Conservation (phyloP, 2,113 vertebrate genomes). For the Condylura cristata region DNA sequence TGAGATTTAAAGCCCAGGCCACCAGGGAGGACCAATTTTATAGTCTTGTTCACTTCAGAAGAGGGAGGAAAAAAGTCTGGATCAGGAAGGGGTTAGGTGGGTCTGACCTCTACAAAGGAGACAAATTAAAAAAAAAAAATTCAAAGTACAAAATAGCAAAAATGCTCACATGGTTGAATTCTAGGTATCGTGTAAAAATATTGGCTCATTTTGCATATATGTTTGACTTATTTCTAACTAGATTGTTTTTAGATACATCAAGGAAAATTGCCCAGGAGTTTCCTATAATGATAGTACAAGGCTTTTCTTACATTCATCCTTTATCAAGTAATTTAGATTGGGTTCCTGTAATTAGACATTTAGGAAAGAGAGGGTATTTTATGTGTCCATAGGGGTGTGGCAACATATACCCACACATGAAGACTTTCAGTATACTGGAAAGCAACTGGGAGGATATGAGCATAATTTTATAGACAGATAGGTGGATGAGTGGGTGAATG, state of each 20-base stretch:
- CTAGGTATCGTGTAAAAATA: neutral
- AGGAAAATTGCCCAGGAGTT: neutral
- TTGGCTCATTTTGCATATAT: neutral
- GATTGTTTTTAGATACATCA: neutral
- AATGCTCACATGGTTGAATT: neutral
- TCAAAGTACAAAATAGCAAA: neutral
- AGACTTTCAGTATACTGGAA: neutral
- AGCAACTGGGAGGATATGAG: no score
- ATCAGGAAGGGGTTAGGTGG: fast-evolving
- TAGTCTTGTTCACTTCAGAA: neutral
- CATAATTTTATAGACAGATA: no score
- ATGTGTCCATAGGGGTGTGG: fast-evolving
- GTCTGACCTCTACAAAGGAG: neutral
- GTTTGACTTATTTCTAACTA: neutral
- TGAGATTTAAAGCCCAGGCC: no score
- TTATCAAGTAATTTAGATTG: neutral
- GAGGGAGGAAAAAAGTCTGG: neutral
- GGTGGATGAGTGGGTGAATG: no score
- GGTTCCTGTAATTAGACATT: neutral
- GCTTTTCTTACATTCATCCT: neutral
- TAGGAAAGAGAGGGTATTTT: neutral
- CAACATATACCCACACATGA: fast-evolving
- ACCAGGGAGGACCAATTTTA: no score
- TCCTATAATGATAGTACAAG: neutral
- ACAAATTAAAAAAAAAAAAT: neutral